Conservation (phyloP, 2,797 vertebrate genomes). For the Pantherophis vulpinus region DNA sequence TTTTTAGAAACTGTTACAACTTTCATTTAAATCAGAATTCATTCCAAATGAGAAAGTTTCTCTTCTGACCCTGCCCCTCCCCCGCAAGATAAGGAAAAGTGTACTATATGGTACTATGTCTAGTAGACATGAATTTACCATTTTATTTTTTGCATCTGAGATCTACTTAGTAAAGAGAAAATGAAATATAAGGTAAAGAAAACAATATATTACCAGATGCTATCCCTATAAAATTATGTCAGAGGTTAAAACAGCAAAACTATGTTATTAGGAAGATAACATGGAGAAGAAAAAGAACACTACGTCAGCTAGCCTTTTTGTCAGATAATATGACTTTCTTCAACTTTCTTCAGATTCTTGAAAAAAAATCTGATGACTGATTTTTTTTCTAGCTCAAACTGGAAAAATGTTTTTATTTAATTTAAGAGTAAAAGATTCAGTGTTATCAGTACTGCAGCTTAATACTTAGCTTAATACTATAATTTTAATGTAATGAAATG, state of each 20-base stretch:
- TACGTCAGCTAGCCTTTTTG: not conserved
- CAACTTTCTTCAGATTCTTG: not conserved
- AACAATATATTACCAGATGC: not conserved
- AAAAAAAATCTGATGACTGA: not conserved
- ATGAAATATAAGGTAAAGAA: constrained; percentile 17
- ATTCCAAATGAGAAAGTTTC: constrained; percentile 12
- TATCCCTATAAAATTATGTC: not conserved
- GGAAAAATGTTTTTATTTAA: accelerated
- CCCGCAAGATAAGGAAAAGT: not conserved
- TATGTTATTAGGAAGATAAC: accelerated
- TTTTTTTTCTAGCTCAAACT: not conserved
- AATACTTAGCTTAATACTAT: constrained; percentile 1
- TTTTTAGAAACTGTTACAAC: constrained; percentile 21
- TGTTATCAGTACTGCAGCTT: constrained; percentile 4
- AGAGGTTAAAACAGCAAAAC: not conserved
- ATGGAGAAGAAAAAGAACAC: not conserved
- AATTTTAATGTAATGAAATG: constrained; percentile 11
- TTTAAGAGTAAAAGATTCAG: constrained; percentile 18
- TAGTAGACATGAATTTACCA: not conserved
- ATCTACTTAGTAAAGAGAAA: not conserved
- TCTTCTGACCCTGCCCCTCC: not conserved
- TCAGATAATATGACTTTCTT: not conserved
- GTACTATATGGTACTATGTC: not conserved
- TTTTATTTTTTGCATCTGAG: not conserved
- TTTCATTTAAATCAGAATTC: not conserved